These are phyloP conservation scores for Philopotamus ludificatus DNA, from an alignment of 1,140 invertebrate genomes.

Conservation along the genomic window DNA sequence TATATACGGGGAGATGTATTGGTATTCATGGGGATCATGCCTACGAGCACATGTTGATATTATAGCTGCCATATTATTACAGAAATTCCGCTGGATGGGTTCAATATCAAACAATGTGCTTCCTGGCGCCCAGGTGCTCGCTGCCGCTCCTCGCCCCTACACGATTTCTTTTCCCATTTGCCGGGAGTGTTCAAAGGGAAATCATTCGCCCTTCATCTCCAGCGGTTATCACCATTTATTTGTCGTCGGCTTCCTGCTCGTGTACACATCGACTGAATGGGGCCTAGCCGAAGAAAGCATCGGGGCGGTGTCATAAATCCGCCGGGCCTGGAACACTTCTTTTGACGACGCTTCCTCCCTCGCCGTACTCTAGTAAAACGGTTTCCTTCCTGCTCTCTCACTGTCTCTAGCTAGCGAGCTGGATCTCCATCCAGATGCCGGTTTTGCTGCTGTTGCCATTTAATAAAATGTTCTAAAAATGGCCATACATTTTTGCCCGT, in stretches of 20 bases:
- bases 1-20: too few relatives aligned
- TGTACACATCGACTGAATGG: constrained; percentile 17
- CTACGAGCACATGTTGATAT: too few relatives aligned
- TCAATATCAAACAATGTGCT: too few relatives aligned
- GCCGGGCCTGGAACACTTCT: constrained; percentile 11
- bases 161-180: not conserved
- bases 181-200: constrained; percentile 12
- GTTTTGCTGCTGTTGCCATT: constrained; percentile 1
- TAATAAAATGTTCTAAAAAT: constrained; percentile 18
- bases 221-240: constrained; percentile 34
- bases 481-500: not conserved
- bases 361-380: constrained; percentile 22
- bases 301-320: constrained; percentile 18
- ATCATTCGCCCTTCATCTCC: constrained; percentile 33
- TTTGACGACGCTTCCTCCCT: constrained; percentile 28
- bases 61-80: too few relatives aligned
- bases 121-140: too few relatives aligned
- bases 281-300: constrained; percentile 1
- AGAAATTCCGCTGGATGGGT: too few relatives aligned
- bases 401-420: constrained; percentile 23
- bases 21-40: too few relatives aligned
- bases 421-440: constrained; percentile 11
- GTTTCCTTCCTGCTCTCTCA: constrained; percentile 30
- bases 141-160: too few relatives aligned
- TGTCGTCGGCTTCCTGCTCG: constrained; percentile 21